These are phyloP conservation scores for Lycodopsis pacificus DNA, from an alignment of 2,797 vertebrate genomes.

Conservation along the genomic window DNA sequence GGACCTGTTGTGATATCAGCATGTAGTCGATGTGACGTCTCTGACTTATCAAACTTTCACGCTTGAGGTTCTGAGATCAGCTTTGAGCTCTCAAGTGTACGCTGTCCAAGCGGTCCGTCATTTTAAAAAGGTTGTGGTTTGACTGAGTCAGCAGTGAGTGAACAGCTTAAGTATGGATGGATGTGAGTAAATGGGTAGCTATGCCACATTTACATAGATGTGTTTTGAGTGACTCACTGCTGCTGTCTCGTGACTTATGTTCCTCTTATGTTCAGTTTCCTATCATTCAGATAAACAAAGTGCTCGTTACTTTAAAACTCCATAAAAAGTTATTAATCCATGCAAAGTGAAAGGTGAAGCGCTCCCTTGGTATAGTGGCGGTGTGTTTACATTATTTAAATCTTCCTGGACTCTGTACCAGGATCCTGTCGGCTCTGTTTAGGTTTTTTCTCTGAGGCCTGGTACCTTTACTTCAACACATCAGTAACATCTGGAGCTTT, in stretches of 20 bases:
- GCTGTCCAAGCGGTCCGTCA: background rate
- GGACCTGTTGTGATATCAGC: constrained; percentile 16
- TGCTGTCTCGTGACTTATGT: constrained; percentile 45
- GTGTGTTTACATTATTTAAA: constrained; percentile 69
- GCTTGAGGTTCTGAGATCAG: constrained; percentile 8
- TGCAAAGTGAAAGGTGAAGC: constrained; percentile 23
- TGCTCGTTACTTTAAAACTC: constrained; percentile 24
- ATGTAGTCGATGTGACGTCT: background rate
- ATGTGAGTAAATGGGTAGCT: constrained; percentile 45
- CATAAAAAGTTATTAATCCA: constrained; percentile 20
- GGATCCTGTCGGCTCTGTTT: constrained; percentile 40
- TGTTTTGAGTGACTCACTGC: constrained; percentile 58
- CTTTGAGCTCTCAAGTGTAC: constrained; percentile 2
- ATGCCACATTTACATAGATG: constrained; percentile 5
- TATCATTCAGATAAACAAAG: constrained; percentile 28
- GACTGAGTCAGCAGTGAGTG: constrained; percentile 46
- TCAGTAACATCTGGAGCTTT: constrained; percentile 38
- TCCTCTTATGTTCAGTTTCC: constrained; percentile 34
- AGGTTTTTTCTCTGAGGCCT: constrained; percentile 15
- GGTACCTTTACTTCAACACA: background rate
- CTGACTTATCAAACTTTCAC: constrained; percentile 8
- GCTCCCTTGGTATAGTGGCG: constrained; percentile 22
- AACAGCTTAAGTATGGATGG: constrained; percentile 35
- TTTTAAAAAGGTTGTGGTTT: constrained; percentile 20
- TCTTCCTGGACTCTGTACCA: constrained; percentile 54